Evolutionary conservation across 2,888 invertebrate species (phyloP).

Genomic region (Rutpela maculata): DNA sequence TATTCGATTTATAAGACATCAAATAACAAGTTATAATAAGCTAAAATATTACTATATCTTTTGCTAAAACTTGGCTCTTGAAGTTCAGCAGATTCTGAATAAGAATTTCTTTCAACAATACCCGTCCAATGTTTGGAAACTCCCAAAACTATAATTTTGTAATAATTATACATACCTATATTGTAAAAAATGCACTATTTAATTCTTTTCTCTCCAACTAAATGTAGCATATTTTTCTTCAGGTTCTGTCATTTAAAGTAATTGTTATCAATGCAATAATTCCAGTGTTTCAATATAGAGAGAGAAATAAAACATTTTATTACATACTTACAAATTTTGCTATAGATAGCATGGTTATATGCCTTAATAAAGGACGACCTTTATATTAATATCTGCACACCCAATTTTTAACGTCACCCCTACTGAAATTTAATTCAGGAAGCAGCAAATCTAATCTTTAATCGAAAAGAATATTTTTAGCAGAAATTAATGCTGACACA

Average conservation of each 20-base stretch:
- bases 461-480: too few relatives aligned
- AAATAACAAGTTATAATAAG: too few relatives aligned
- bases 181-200: background rate
- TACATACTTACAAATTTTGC: background rate
- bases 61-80: too few relatives aligned
- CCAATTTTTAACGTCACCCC: conserved; percentile 12
- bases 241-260: background rate
- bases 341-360: background rate
- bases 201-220: background rate
- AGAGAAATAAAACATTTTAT: too few relatives aligned
- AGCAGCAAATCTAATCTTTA: conserved; percentile 17
- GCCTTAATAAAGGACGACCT: conserved; percentile 5
- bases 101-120: too few relatives aligned
- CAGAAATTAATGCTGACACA: too few relatives aligned
- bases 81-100: too few relatives aligned
- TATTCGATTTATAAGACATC: too few relatives aligned
- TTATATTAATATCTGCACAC: conserved; percentile 19
- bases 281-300: too few relatives aligned
- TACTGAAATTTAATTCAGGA: conserved; percentile 4
- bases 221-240: background rate
- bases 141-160: background rate
- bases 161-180: background rate
- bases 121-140: too few relatives aligned
- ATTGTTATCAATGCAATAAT: too few relatives aligned
- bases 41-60: too few relatives aligned